Base-by-base conservation (phyloP, 2,888 invertebrate genomes). In the Calameuta pallipes region DNA sequence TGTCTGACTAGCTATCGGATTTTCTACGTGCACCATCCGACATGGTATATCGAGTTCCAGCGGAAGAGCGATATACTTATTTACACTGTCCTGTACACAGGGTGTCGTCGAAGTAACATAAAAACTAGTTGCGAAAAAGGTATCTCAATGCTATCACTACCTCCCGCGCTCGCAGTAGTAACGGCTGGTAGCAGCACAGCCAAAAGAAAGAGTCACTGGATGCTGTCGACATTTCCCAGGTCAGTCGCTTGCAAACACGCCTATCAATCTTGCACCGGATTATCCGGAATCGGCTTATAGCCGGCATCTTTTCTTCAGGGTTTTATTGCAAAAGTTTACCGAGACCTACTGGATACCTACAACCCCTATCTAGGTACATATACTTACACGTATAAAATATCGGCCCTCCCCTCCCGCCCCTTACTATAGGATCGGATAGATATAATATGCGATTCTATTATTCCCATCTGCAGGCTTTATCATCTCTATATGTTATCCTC, bases 361-460 rank as follows among this genome's bases (percentile, higher is more conserved):
- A 56, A 56, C 41, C 41, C 41, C 41, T 56, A 56, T 56, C 41
- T 56, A 56, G 41, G 41, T 56, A 56, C 41, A 56, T 56, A 56
- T 23, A 56, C 41, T 6, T 56, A 56, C 23, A 15, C 23, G 15
- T 56, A 56, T 23, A 23, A 56, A 56, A 56, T 56, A 56, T 56
- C 41, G 23, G 23, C 15, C 4, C 15, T 15, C 15, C 37, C 4
- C 15, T 1, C 41, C 13, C 15, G 6, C 23, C 2, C 23, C 23
- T 23, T 1, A 6, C 15, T 23, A 56, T 9, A 56, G 2, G 41
- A 23, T 23, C 23, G 23, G 41, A 56, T 56, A 23, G 41, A 56
- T 56, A 75, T 84, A 84, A 84, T 83, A 75, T 81, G 35, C 74
- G 75, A 80, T 82, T 84, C 80, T 79, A 84, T 84, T 84, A 84